phyloP scores from a whole-genome alignment of 2,888 invertebrate species.

The Caenorhabditis becei region DNA sequence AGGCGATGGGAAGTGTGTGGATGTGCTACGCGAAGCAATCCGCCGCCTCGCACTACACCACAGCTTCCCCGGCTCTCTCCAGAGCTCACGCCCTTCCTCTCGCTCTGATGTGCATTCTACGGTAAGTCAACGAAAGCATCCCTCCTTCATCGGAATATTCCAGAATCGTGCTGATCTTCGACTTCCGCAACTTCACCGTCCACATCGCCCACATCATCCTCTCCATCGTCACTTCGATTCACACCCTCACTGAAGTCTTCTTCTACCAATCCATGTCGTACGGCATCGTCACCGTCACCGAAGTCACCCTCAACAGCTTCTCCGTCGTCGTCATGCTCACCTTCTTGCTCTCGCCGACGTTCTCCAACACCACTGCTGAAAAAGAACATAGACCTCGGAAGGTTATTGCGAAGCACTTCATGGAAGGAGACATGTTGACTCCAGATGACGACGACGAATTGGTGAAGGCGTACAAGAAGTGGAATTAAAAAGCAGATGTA shows the following conservation, averaged over 20 bases:
- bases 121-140: constrained; percentile 20
- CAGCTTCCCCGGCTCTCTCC: constrained; percentile 24
- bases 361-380: constrained; percentile 3
- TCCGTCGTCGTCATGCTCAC: constrained; percentile 51
- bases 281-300: constrained; percentile 59
- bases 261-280: constrained; percentile 58
- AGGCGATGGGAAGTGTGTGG: constrained; percentile 64
- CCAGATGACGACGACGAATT: constrained; percentile 59
- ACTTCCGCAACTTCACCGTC: constrained; percentile 43
- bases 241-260: constrained; percentile 64
- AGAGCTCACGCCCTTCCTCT: constrained; percentile 60
- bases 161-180: constrained; percentile 61
- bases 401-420: constrained; percentile 57
- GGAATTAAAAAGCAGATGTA: constrained; percentile 18
- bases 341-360: constrained; percentile 25
- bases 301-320: constrained; percentile 62
- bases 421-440: constrained; percentile 56
- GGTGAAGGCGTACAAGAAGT: constrained; percentile 56
- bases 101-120: constrained; percentile 39
- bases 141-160: background rate
- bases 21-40: constrained; percentile 56
- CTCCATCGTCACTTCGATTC: constrained; percentile 42
- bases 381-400: constrained; percentile 19
- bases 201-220: constrained; percentile 61
- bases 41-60: constrained; percentile 37